Evolutionary conservation across 1,140 invertebrate species (phyloP), one percentile per base, ranked within the genome.

Genomic region (Eufriesea mexicana): DNA sequence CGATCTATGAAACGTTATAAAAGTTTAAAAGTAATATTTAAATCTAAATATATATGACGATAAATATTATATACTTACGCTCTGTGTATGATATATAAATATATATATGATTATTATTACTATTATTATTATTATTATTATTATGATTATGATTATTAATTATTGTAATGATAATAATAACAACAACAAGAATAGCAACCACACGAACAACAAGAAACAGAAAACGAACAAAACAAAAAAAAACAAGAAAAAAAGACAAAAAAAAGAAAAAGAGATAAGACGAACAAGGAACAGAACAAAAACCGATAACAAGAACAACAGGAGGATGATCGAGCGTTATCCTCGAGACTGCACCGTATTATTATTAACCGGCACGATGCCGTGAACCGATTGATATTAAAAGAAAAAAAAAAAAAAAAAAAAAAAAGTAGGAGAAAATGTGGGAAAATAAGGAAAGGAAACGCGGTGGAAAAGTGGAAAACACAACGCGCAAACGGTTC

Each of bases 1-100:
- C 94, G 93, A 94, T 93, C 93, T 94, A 94, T 94, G 93, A 94
- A 94, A 94, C 93, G 93, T 94, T 94, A 93, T 93, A 94, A 94
- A 94, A 94, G 94, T 94, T 94, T 94, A 94, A 94, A 93, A 93
- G 92, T 94, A 93, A 92, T 93, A 93, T 91, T 93, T 91, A 93
- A 93, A 93, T 93, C 91, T 91, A 92, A 93, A 93, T 93, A 91
- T 93, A 92, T 91, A 92, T 92, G 90, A 93, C 89, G 88, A 92
- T 92, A 91, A 92, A 90, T 89, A 90, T 82, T 85, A 89, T 89
- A 88, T 91, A 90, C 83, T 70, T 84, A 90, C 88, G 84, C 88
- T 89, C 90, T 90, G 87, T 90, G 89, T 90, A 91, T 80, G 83
- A 87, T 89, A 90, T 75, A 84, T 88, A 85, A 83, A 89, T 84